A percentile compares a stretch with the other conserved stretches of the same genome.
Conservation (phyloP, 2,888 invertebrate species). For the Caenorhabditis macrosperma region DNA sequence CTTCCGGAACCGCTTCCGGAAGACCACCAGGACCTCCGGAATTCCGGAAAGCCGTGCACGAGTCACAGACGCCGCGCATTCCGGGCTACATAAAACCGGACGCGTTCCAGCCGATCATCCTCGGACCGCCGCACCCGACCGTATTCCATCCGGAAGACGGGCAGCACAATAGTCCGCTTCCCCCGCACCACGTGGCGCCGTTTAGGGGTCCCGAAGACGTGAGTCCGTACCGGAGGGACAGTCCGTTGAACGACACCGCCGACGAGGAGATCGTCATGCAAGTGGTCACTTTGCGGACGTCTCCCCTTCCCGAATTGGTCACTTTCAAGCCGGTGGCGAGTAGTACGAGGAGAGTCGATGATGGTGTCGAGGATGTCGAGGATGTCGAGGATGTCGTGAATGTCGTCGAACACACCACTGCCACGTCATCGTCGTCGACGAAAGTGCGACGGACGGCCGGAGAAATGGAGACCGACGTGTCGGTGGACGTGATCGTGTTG, state of each 20-base stretch:
- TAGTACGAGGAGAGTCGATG: conserved; percentile 12
- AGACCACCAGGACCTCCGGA: not conserved
- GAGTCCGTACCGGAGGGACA: conserved; percentile 55
- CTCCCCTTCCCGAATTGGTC: conserved; percentile 38
- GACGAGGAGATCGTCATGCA: conserved; percentile 56
- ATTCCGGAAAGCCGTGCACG: not conserved
- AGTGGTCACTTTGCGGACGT: conserved; percentile 47
- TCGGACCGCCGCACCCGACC: conserved; percentile 51
- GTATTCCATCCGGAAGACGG: conserved; percentile 13
- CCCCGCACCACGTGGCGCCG: conserved; percentile 25
- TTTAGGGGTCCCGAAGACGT: conserved; percentile 47
- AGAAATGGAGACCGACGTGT: conserved; percentile 76
- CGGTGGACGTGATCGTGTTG: conserved; percentile 76
- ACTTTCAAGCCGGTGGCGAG: conserved; percentile 47
- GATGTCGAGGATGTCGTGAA: too few species aligned
- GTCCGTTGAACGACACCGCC: conserved; percentile 64
- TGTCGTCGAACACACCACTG: not conserved
- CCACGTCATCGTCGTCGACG: conserved; percentile 14
- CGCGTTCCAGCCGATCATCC: conserved; percentile 52
- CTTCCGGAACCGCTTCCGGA: too few species aligned
- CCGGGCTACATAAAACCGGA: conserved; percentile 50
- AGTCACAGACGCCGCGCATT: conserved; percentile 3
- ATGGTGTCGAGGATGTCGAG: too few species aligned
- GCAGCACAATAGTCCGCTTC: not conserved
- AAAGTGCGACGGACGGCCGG: conserved; percentile 52